Conservation (phyloP, 2,113 vertebrate genomes). For the Octodon degus region DNA sequence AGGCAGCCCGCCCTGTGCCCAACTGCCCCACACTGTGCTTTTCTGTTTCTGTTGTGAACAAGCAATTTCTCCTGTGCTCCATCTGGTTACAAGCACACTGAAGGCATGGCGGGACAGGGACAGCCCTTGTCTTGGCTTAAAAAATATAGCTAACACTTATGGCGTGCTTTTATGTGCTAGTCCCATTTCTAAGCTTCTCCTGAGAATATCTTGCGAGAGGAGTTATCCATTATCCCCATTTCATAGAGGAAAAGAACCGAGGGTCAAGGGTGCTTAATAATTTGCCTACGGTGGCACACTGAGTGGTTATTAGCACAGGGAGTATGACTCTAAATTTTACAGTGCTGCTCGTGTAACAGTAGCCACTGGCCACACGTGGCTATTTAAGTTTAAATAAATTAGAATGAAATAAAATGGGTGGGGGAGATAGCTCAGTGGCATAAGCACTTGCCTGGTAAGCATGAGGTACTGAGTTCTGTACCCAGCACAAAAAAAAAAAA, state of each 20-base stretch:
- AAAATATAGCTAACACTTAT: not conserved
- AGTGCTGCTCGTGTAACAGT: not conserved
- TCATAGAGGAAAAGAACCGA: slow-evolving; percentile 35
- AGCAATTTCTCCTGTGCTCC: not conserved
- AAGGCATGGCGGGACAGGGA: not conserved
- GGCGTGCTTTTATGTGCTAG: not conserved
- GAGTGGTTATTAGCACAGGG: slow-evolving; percentile 39
- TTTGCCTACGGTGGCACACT: not conserved
- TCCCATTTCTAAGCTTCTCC: not conserved
- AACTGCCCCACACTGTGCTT: not conserved
- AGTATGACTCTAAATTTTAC: slow-evolving; percentile 43
- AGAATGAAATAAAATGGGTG: slow-evolving; percentile 57
- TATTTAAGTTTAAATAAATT: slow-evolving; percentile 64
- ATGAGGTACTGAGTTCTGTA: too few species aligned
- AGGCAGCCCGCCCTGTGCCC: not conserved
- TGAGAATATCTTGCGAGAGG: slow-evolving; percentile 30
- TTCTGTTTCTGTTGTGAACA: not conserved
- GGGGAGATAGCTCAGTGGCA: too few species aligned
- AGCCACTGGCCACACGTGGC: slow-evolving; percentile 38
- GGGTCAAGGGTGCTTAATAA: slow-evolving; percentile 23
- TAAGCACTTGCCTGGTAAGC: too few species aligned
- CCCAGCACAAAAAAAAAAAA: too few species aligned
- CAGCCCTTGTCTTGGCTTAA: not conserved
- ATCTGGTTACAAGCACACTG: not conserved
- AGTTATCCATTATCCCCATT: slow-evolving; percentile 24